phyloP scores from a whole-genome alignment of 2,797 vertebrate genomes.

The Trichosurus vulpecula region DNA sequence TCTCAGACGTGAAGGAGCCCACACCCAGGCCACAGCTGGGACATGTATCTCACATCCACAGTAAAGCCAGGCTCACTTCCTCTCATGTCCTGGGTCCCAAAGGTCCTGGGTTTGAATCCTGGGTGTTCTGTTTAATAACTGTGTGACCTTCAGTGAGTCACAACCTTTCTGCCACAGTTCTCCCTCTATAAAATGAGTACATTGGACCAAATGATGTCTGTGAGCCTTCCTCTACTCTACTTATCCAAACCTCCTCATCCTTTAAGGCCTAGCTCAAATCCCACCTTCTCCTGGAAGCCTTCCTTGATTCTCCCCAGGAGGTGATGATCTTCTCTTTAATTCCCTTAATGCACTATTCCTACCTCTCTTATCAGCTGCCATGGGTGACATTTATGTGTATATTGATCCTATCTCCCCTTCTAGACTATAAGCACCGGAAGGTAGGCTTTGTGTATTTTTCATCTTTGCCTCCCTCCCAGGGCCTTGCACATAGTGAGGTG shows the following conservation, averaged over 20 bases:
- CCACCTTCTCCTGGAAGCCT: background rate
- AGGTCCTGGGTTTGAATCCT: background rate
- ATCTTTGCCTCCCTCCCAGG: background rate
- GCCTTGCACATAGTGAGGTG: background rate
- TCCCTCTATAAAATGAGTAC: background rate
- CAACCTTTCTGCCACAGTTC: background rate
- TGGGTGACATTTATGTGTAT: background rate
- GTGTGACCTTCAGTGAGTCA: background rate
- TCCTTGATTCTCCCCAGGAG: background rate
- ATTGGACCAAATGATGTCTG: background rate
- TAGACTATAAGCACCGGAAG: background rate
- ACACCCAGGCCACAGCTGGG: background rate
- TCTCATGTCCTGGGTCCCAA: background rate
- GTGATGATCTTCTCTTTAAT: background rate
- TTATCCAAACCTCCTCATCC: background rate
- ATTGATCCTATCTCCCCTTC: background rate
- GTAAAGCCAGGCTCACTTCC: background rate
- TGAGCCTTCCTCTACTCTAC: background rate
- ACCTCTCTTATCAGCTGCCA: background rate
- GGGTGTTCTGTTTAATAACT: background rate
- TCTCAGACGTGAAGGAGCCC: conserved; percentile 16
- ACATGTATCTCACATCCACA: accelerated
- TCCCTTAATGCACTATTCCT: background rate
- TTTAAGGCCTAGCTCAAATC: background rate
- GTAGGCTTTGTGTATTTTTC: background rate